Conservation (phyloP, 2,113 vertebrate species). For the Siniperca knerii region DNA sequence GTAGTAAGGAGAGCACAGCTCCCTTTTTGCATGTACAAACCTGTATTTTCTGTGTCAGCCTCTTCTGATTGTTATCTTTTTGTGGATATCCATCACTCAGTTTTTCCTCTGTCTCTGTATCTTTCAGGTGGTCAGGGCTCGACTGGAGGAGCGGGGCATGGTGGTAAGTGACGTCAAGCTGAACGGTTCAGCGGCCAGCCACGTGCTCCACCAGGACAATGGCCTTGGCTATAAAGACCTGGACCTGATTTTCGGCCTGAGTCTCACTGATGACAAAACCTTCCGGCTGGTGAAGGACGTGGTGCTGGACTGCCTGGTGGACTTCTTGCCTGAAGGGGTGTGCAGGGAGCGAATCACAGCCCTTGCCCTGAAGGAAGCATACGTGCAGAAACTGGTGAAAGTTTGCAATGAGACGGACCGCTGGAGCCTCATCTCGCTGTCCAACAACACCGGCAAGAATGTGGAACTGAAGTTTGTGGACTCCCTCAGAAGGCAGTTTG, state of each 20-base stretch:
- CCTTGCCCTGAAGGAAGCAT: constrained; percentile 92
- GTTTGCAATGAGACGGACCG: constrained; percentile 94
- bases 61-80: constrained; percentile 24
- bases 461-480: constrained; percentile 95
- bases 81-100: constrained; percentile 27
- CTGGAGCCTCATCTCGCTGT: constrained; percentile 96
- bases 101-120: constrained; percentile 22
- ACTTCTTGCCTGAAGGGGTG: constrained; percentile 92
- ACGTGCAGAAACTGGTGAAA: constrained; percentile 96
- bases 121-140: constrained; percentile 90
- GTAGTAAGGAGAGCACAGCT: neutral
- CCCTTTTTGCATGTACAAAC: constrained; percentile 10
- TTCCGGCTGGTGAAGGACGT: constrained; percentile 93
- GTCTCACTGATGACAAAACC: constrained; percentile 86
- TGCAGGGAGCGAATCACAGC: constrained; percentile 92
- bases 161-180: constrained; percentile 87
- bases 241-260: constrained; percentile 92
- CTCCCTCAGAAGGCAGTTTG: constrained; percentile 91
- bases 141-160: constrained; percentile 90
- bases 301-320: constrained; percentile 94
- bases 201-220: constrained; percentile 92
- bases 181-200: constrained; percentile 94
- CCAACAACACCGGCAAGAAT: constrained; percentile 95
- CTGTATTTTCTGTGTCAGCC: constrained; percentile 4
- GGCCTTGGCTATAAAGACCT: constrained; percentile 96